Conservation (phyloP, 2,797 vertebrate species). For the Sandelia bainsii region DNA sequence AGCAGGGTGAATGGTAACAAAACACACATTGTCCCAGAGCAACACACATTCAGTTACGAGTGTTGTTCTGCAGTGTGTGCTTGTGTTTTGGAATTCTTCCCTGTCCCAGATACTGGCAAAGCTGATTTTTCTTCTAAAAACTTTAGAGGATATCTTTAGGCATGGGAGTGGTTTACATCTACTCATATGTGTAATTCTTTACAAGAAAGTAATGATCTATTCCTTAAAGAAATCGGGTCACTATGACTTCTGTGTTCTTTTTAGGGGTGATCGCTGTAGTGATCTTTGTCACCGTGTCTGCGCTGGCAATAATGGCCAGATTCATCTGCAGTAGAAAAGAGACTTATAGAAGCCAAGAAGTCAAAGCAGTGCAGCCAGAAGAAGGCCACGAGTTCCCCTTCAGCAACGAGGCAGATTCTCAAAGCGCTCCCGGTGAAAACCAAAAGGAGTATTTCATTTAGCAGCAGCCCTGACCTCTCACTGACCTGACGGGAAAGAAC, state of each 20-base stretch:
- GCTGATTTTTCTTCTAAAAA: too few relatives aligned
- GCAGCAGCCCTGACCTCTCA: conserved; percentile 51
- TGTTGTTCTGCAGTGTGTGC: neutral
- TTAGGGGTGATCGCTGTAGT: conserved; percentile 94
- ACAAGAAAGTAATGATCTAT: too few relatives aligned
- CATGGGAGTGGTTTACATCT: too few relatives aligned
- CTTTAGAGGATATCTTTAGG: too few relatives aligned
- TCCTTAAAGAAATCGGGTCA: neutral
- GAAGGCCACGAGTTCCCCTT: conserved; percentile 88
- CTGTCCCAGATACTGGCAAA: too few relatives aligned
- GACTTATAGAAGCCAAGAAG: conserved; percentile 88
- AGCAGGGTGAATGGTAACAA: neutral
- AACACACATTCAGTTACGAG: neutral
- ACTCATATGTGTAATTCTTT: too few relatives aligned
- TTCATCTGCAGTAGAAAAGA: conserved; percentile 90
- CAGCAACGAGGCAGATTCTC: conserved; percentile 87
- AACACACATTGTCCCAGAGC: conserved; percentile 3
- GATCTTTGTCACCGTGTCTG: conserved; percentile 89
- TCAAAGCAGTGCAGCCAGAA: conserved; percentile 88
- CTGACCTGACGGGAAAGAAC: conserved; percentile 51
- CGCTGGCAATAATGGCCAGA: conserved; percentile 85
- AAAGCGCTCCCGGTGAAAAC: conserved; percentile 86
- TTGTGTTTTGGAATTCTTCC: too few relatives aligned
- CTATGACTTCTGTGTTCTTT: conserved; percentile 14
- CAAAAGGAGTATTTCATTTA: conserved; percentile 97